Percentiles rank a stretch among this genome's conserved stretches.
Conservation (phyloP, 1,140 invertebrate genomes). For the Prorops nasuta region DNA sequence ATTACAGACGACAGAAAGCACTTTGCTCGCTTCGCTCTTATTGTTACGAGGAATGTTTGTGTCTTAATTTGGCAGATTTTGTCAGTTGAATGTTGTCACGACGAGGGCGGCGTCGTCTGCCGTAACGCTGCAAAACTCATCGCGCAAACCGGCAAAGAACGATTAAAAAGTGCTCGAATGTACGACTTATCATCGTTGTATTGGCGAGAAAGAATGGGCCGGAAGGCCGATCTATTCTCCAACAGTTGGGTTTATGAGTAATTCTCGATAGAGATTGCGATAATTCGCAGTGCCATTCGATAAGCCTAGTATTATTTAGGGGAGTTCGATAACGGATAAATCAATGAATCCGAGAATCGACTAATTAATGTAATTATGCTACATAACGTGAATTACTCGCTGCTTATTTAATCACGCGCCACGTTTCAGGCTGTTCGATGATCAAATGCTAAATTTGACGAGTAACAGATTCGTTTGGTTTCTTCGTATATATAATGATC, state of each 20-base stretch:
- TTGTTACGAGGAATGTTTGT: no score
- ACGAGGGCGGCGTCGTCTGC: no score
- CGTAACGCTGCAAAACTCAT: no score
- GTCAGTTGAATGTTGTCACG: no score
- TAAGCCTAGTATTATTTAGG: slow-evolving; percentile 20
- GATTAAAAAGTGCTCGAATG: no score
- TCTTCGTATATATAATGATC: neutral
- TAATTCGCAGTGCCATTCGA: slow-evolving; percentile 6
- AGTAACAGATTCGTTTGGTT: neutral
- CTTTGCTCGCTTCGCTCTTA: no score
- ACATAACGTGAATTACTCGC: slow-evolving; percentile 3
- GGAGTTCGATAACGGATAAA: slow-evolving; percentile 9
- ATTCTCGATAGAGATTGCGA: slow-evolving; percentile 5
- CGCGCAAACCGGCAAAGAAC: no score
- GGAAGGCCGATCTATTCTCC: neutral
- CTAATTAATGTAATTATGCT: slow-evolving; percentile 25
- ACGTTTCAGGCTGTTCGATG: neutral
- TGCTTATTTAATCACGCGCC: slow-evolving; percentile 12
- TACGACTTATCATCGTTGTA: no score
- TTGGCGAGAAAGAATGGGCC: no score
- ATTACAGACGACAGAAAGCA: no score
- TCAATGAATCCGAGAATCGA: slow-evolving; percentile 12
- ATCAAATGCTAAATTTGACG: neutral
- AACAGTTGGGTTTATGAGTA: neutral
- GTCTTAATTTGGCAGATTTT: no score